phyloP scores from a whole-genome alignment of 1,140 invertebrate genomes.

The Cardiocondyla obscurior region DNA sequence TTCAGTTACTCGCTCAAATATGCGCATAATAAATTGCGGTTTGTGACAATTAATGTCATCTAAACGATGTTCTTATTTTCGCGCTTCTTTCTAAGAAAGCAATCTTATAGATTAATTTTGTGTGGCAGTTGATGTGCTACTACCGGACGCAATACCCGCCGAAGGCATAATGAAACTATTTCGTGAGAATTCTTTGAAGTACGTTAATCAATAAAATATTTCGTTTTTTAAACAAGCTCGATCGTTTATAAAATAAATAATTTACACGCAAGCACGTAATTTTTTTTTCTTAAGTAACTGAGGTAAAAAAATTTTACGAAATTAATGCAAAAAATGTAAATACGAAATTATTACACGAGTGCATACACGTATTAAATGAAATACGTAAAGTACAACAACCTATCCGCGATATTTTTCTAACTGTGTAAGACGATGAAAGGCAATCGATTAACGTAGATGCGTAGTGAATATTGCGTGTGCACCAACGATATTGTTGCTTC shows the following conservation, averaged over 20 bases:
- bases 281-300: neutral
- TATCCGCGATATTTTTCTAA: neutral
- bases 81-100: conserved; percentile 31
- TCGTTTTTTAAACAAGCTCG: neutral
- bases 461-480: conserved; percentile 2
- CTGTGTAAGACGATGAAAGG: conserved; percentile 25
- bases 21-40: neutral
- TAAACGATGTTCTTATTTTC: conserved; percentile 40
- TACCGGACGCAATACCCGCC: neutral
- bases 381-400: conserved; percentile 30
- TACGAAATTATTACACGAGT: neutral
- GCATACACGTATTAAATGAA: neutral
- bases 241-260: neutral
- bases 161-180: conserved; percentile 8
- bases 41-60: conserved; percentile 39
- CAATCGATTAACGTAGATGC: conserved; percentile 17
- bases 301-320: neutral
- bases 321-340: too few species aligned
- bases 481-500: conserved; percentile 38
- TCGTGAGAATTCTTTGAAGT: conserved; percentile 25
- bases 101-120: neutral
- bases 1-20: conserved; percentile 27
- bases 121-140: neutral
- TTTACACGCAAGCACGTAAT: neutral
- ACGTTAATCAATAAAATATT: neutral